Percentiles rank a stretch among this genome's conserved stretches.
Conservation (phyloP, 1,140 invertebrate genomes). For the Atta cephalotes region DNA sequence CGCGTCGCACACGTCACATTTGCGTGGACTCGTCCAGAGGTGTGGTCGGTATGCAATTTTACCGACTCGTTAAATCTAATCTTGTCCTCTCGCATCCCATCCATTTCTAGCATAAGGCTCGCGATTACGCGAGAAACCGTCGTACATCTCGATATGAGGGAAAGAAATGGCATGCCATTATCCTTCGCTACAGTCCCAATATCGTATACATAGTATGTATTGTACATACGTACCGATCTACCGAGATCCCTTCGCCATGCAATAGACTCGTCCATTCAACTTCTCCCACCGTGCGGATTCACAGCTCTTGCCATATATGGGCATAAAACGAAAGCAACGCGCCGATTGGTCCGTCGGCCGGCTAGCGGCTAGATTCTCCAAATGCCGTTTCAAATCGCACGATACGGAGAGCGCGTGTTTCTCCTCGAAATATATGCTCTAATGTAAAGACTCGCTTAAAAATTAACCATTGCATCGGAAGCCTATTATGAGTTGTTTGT, state of each 20-base stretch:
- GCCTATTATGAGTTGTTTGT: neutral
- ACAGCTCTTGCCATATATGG: constrained; percentile 92
- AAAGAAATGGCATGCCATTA: neutral
- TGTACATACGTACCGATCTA: constrained; percentile 1
- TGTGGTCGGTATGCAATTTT: constrained; percentile 71
- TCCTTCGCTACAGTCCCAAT: neutral
- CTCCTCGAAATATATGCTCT: constrained; percentile 73
- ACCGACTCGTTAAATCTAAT: neutral
- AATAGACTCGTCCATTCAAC: constrained; percentile 84
- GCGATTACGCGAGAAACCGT: neutral
- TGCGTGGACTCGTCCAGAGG: constrained; percentile 83
- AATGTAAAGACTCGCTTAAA: constrained; percentile 77
- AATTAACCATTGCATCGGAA: constrained; percentile 78
- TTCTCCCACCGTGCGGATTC: constrained; percentile 81
- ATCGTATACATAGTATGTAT: too few species aligned
- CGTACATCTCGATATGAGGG: too few species aligned
- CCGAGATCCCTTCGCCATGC: constrained; percentile 64
- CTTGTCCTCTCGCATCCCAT: neutral
- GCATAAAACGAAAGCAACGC: constrained; percentile 89
- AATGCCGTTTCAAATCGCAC: constrained; percentile 86
- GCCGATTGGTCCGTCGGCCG: constrained; percentile 88
- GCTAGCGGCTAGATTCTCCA: constrained; percentile 86
- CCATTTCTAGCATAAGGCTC: neutral
- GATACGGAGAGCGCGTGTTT: constrained; percentile 81
- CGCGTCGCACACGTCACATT: constrained; percentile 44